Conservation (phyloP, 2,888 invertebrate genomes). For the Yponomeuta cagnagella region DNA sequence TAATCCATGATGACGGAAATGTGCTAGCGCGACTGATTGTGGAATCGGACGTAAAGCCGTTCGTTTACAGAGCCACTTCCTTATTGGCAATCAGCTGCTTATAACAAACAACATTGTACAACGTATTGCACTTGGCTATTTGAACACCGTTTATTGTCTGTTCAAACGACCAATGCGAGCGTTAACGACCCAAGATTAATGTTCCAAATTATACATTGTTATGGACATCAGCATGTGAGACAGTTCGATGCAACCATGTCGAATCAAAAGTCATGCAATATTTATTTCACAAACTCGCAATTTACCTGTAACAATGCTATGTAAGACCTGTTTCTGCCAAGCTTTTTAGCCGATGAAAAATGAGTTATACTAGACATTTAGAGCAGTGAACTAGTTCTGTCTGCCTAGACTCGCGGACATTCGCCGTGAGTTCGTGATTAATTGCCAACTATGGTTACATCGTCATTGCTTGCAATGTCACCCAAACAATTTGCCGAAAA, state of each 20-base stretch:
- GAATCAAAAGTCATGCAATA: neutral
- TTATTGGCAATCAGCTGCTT: neutral
- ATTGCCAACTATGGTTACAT: too few species aligned
- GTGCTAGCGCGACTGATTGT: neutral
- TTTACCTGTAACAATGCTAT: neutral
- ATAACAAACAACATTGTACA: too few species aligned
- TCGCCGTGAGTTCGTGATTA: neutral
- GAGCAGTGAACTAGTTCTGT: neutral
- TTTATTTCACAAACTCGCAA: neutral
- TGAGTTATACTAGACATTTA: neutral
- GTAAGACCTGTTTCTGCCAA: neutral
- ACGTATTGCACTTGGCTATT: neutral
- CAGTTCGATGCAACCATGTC: neutral
- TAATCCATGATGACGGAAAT: slow-evolving; percentile 1
- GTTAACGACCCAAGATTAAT: neutral
- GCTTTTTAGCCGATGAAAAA: neutral
- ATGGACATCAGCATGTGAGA: neutral
- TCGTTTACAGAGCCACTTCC: neutral
- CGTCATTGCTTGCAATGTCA: too few species aligned
- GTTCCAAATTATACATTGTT: neutral
- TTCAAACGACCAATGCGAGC: neutral
- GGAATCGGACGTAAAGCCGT: neutral
- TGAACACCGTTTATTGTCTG: neutral
- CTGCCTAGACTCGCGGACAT: neutral
- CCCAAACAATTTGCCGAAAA: too few species aligned